Percentiles rank a stretch among this genome's conserved stretches.
These are phyloP conservation scores for Drosophila incognita DNA, from an alignment of 2,888 invertebrate genomes.

Conservation along the genomic window DNA sequence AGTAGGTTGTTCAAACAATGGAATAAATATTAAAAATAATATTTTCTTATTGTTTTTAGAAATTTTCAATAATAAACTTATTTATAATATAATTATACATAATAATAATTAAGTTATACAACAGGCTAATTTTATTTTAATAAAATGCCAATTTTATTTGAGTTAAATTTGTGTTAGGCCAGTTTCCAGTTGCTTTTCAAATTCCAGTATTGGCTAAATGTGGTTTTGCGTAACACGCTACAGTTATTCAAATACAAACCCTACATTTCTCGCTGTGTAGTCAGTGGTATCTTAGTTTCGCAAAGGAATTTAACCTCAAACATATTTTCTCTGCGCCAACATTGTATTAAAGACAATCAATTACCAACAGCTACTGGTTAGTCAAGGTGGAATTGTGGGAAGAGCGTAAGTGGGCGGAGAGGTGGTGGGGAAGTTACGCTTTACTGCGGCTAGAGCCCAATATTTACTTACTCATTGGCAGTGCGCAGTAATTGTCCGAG, in stretches of 20 bases:
- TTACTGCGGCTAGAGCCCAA: slow-evolving; percentile 25
- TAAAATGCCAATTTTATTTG: no score
- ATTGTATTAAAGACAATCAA: slow-evolving; percentile 50
- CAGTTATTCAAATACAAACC: background rate
- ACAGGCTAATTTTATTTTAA: no score
- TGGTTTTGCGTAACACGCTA: background rate
- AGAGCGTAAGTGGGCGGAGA: background rate
- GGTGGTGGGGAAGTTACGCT: background rate
- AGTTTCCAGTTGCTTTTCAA: background rate
- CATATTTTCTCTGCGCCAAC: slow-evolving; percentile 33
- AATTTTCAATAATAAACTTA: background rate
- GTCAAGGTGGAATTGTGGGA: background rate
- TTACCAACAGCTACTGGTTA: slow-evolving; percentile 51
- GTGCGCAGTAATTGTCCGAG: slow-evolving; percentile 13
- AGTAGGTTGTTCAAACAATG: no score
- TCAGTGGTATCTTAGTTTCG: no score
- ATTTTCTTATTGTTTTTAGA: background rate
- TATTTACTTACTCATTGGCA: slow-evolving; percentile 60
- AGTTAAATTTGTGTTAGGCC: background rate
- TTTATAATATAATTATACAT: background rate
- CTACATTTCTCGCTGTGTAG: background rate
- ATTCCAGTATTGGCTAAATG: background rate
- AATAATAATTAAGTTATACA: no score
- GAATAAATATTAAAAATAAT: no score
- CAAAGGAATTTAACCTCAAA: background rate